These are phyloP conservation scores for Ramphastos sulfuratus DNA, from an alignment of 2,113 vertebrate species.

Conservation along the genomic window DNA sequence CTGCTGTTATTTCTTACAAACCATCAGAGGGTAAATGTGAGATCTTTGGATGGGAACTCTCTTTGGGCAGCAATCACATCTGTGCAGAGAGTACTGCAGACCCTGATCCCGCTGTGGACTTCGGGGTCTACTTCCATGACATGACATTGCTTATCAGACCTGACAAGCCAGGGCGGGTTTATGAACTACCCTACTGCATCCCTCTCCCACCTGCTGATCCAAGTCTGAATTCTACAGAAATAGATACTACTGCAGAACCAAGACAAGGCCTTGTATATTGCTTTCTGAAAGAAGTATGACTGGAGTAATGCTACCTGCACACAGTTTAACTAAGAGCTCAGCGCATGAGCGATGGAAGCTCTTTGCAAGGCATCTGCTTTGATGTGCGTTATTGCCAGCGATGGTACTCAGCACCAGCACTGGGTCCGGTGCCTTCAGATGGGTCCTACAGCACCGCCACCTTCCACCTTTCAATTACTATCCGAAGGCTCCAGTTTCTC, in stretches of 20 bases:
- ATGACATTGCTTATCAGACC: neutral
- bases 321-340: neutral
- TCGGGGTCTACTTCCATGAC: neutral
- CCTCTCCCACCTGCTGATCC: neutral
- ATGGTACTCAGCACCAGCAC: neutral
- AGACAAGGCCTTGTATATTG: neutral
- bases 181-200: neutral
- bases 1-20: neutral
- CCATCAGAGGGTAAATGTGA: neutral
- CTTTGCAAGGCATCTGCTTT: neutral
- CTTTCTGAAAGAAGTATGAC: neutral
- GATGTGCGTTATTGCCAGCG: fast-evolving
- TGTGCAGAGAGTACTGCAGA: neutral
- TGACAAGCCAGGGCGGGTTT: neutral
- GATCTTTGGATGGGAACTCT: neutral
- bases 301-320: neutral
- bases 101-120: neutral
- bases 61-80: neutral
- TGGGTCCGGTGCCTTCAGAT: fast-evolving
- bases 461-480: neutral
- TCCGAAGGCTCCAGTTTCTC: neutral
- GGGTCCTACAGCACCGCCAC: fast-evolving
- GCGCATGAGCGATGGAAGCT: fast-evolving
- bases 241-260: neutral
- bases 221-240: neutral